Evolutionary conservation across 2,797 vertebrate genomes (phyloP), one percentile per base, ranked within the genome.

Genomic region (Danio jaintianensis): DNA sequence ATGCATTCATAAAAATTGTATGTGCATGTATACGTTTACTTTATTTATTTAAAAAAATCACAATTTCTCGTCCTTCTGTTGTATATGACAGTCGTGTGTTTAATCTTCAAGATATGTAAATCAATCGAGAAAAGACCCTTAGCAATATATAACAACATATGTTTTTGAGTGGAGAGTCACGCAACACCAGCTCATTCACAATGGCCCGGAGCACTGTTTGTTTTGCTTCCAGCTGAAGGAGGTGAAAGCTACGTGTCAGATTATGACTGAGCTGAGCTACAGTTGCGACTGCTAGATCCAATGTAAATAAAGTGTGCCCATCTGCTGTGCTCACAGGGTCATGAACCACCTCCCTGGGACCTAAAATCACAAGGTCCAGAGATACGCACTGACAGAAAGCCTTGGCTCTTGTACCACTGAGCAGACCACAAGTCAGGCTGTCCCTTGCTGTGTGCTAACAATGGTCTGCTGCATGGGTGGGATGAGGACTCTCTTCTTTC

Each of bases 361-460:
- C 90, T 92, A 91, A 90, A 92, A 92, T 93, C 92, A 90, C 89
- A 90, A 91, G 92, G 89, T 90, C 83, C 47, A 80, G 87, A 89
- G 90, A 95, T 90, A 91, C 90, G 95, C 94, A 96, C 93, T 91
- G 90, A 93, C 47, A 93, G 92, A 93, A 92, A 66, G 87, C 89
- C 89, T 91, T 85, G 91, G 90, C 93, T 95, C 90, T 89, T 92
- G 87, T 87, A 84, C 92, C 89, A 69, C 67, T 82, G 82, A 86
- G 90, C 93, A 89, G 92, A 94, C 93, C 94, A 93, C 15, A 88
- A 96, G 95, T 95, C 93, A 96, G 91, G 86, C 91, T 87, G 88
- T 85, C 87, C 85, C 95, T 94, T 90, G 93, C 95, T 95, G 96
- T 90, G 95, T 93, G 90, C 86, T 90, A 93, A 96, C 95, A 97